phyloP scores from a whole-genome alignment of 1,140 invertebrate species.

The Pectinophora gossypiella region DNA sequence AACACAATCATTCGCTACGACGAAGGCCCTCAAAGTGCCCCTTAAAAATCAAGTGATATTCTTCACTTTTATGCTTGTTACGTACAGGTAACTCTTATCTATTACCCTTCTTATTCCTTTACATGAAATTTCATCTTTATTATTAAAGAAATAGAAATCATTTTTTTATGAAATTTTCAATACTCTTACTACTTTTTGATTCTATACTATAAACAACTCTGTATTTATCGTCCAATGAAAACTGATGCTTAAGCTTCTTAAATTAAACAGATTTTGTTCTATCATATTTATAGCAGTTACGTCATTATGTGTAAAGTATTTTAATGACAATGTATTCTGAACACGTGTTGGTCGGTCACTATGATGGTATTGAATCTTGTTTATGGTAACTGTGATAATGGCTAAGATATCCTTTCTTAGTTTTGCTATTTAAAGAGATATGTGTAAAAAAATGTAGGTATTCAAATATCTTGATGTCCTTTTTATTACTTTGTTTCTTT shows the following conservation, averaged over 20 bases:
- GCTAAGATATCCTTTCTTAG: slow-evolving; percentile 2
- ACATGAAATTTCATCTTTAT: too few species aligned
- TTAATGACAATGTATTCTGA: slow-evolving; percentile 42
- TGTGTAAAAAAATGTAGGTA: too few species aligned
- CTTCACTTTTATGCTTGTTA: slow-evolving; percentile 49
- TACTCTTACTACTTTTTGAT: neutral
- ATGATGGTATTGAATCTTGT: slow-evolving; percentile 45
- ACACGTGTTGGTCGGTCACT: slow-evolving; percentile 63
- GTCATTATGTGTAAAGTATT: slow-evolving; percentile 6
- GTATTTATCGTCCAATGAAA: neutral
- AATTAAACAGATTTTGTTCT: neutral
- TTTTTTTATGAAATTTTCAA: slow-evolving; percentile 9
- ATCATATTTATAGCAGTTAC: slow-evolving; percentile 1
- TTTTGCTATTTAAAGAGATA: too few species aligned
- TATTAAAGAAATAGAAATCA: slow-evolving; percentile 5
- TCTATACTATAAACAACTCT: neutral
- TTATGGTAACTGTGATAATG: slow-evolving; percentile 44
- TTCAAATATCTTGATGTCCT: neutral
- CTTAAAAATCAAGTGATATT: slow-evolving; percentile 67
- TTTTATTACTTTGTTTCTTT: neutral
- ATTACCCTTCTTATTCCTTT: too few species aligned
- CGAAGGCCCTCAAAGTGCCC: slow-evolving; percentile 59
- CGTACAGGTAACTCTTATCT: neutral
- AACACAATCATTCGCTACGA: slow-evolving; percentile 60
- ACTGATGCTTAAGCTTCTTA: neutral